phyloP scores from a whole-genome alignment of 2,888 invertebrate species.

The Drosophila parthenogenetica region DNA sequence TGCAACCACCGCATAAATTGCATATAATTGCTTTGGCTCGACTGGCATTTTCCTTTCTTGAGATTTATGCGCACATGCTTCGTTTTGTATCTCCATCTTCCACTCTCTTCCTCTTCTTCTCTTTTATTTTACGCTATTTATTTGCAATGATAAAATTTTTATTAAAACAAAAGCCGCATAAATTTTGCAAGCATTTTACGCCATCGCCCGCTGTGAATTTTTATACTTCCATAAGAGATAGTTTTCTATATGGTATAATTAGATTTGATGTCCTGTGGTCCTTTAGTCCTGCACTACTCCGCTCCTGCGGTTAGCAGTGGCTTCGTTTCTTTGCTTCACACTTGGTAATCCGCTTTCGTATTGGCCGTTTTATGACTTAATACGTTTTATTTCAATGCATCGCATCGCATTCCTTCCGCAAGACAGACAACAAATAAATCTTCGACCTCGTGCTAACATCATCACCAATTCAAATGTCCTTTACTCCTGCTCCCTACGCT shows the following conservation, averaged over 20 bases:
- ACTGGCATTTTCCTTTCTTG: constrained; percentile 30
- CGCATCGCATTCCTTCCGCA: constrained; percentile 48
- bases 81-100: constrained; percentile 37
- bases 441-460: constrained; percentile 58
- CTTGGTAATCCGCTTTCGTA: constrained; percentile 77
- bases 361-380: constrained; percentile 75
- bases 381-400: constrained; percentile 77
- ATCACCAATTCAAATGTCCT: constrained; percentile 77
- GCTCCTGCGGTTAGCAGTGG: constrained; percentile 43
- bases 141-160: constrained; percentile 79
- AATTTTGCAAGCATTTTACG: constrained; percentile 59
- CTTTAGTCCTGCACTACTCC: too few relatives aligned
- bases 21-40: constrained; percentile 82
- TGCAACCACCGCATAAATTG: constrained; percentile 79
- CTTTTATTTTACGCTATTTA: constrained; percentile 52
- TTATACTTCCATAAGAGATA: constrained; percentile 21
- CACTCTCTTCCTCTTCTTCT: constrained; percentile 3
- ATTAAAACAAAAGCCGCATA: constrained; percentile 81
- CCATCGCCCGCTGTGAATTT: constrained; percentile 48
- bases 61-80: constrained; percentile 78
- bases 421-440: constrained; percentile 60
- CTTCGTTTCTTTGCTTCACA: constrained; percentile 59
- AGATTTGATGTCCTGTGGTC: constrained; percentile 71
- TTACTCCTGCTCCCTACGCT: constrained; percentile 61
- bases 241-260: constrained; percentile 72